Base-by-base conservation (phyloP, 2,113 vertebrate species). In the Alligator mississippiensis region DNA sequence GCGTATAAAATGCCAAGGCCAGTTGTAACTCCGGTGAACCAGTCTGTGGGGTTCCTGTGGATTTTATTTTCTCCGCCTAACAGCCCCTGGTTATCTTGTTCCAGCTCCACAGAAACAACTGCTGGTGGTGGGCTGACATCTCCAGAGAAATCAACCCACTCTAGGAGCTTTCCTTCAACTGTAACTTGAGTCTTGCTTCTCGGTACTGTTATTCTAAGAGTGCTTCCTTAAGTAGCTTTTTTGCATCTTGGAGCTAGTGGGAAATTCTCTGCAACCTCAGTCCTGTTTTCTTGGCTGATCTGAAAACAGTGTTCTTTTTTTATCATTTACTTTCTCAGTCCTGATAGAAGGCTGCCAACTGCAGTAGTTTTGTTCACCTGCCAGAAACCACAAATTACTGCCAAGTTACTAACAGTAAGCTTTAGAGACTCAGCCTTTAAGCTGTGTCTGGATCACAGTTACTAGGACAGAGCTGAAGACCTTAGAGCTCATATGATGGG, bases 201-300 rank as follows among this genome's bases (percentile, higher is more conserved):
- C 19, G 30, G 22, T 28, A 14, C 24, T 22, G 60, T 38, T 25
- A 74, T 47, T 7, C 34, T 7, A 9, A 47, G 34, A 21, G 16
- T 0, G 0, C 79, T 70, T 27, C 0, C 0, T 34, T 34, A 16
- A 84, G 70, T 54, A 75, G 61, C 82, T 38, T 13, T 85, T 47
- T 38, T 0, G 1, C 70, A 27, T 2, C 0, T 0, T 28, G 1
- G 3, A 18, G 63, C 9, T 11, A 63, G 64, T 0, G 0, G 15
- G 5, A 12, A 15, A n/a, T 85, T 4, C 0, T 30, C 76, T 21
- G 8, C 78, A 58, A 19, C 16, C 2, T 0, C 54, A 62, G 30
- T 22, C 59, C 28, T 1, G 1, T 61, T 63, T 9, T 90, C 89
- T 60, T 18, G 1, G 9, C 19, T 74, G 11, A 38, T 68, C 75